Base-by-base conservation (phyloP, 2,797 vertebrate species). In the Thalassophryne amazonica region DNA sequence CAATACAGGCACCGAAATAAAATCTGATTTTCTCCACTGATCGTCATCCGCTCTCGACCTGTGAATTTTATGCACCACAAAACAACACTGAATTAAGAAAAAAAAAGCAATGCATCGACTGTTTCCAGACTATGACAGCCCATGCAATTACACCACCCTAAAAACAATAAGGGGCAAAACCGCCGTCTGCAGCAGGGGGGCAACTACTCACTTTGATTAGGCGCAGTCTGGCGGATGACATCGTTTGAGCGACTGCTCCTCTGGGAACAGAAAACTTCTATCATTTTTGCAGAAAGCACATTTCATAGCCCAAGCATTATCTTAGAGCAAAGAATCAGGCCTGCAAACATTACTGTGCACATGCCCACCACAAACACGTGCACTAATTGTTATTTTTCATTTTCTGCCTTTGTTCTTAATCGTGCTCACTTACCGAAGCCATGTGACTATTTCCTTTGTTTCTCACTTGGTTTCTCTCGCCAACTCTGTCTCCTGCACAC, bases 161-260 rank as follows among this genome's bases (percentile, higher is more conserved):
- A 69, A 73, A 76, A 76, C 64, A 75, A 70, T 63, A 60, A 60
- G 48, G 36, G 72, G 57, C 29, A 64, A 76, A 75, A 63, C 51
- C 45, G 55, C 43, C 14, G 32, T 21, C 46, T 49, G 56, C 56
- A 58, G 58, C 71, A 58, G 47, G 60, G 62, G 69, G 61, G 36
- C 51, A 53, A 64, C 69, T 79, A 50, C 41, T 82, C 68, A 78
- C 74, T 78, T 54, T 76, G 73, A 83, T 75, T 71, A 71, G 64
- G 60, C 52, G 43, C 73, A 62, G 49, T 64, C 55, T 30, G 60
- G 59, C 30, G 33, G 52, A 45, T 24, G 32, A 51, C 59, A 77
- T 77, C 7, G 52, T 80, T 77, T 74, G 27, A 60, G 22, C 28
- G 24, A n/a, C 20, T 2, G n/a, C 43, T 67, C 42, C 52, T 38